A percentile compares a stretch with the other conserved stretches of the same genome.
phyloP scores from a whole-genome alignment of 2,888 invertebrate species.

The Griposia aprilina region DNA sequence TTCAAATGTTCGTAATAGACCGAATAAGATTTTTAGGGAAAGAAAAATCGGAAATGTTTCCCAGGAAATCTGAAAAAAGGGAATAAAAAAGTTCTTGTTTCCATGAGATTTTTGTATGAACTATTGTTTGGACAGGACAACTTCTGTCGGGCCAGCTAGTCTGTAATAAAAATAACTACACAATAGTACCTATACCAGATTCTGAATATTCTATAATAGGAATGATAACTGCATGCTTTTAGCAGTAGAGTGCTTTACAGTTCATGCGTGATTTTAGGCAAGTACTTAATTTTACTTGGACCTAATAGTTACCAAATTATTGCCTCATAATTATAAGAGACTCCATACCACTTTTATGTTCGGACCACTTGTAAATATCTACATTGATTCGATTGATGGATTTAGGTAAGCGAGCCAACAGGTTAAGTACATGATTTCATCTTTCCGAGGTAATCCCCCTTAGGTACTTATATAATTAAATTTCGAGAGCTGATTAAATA shows the following conservation, averaged over 20 bases:
- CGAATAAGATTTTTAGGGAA: background rate
- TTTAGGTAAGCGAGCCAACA: background rate
- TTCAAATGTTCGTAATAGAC: background rate
- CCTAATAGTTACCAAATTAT: background rate
- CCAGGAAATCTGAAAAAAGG: background rate
- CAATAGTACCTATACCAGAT: background rate
- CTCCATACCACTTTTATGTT: background rate
- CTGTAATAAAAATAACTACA: background rate
- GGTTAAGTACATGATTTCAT: background rate
- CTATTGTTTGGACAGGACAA: background rate
- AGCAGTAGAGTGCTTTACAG: background rate
- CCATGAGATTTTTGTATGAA: background rate
- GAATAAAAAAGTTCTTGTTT: background rate
- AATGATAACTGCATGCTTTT: background rate
- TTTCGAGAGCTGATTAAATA: constrained; percentile 51
- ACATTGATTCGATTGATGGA: background rate
- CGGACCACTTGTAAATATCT: no score
- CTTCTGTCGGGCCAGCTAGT: background rate
- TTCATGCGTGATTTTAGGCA: background rate
- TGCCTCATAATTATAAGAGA: background rate
- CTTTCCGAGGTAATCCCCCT: background rate
- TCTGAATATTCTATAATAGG: background rate
- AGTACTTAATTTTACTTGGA: background rate
- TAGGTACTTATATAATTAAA: constrained; percentile 14
- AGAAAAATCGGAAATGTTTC: background rate